Conservation (phyloP, 2,113 vertebrate species). For the Caranx melampygus region DNA sequence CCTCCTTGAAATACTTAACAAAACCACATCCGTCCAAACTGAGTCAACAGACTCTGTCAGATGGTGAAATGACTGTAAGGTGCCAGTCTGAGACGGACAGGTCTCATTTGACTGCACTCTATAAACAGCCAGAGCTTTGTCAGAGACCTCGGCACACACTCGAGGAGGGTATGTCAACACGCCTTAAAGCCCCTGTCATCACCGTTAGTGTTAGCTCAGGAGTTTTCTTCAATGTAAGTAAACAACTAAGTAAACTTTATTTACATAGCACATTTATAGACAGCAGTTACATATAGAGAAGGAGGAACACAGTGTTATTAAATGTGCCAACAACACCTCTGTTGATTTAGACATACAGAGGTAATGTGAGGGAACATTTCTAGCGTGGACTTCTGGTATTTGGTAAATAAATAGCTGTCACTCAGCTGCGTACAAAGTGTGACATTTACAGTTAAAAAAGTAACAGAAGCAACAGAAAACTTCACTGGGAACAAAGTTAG, state of each 20-base stretch:
- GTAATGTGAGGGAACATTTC: too few species aligned
- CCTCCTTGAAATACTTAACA: constrained; percentile 13
- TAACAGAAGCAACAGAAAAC: not conserved
- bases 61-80: not conserved
- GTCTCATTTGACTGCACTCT: constrained; percentile 41
- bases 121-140: constrained; percentile 41
- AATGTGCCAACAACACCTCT: too few species aligned
- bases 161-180: constrained; percentile 18
- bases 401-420: too few species aligned
- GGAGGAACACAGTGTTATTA: too few species aligned
- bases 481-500: not conserved
- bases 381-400: too few species aligned
- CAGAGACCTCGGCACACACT: constrained; percentile 22
- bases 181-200: constrained; percentile 14
- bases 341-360: too few species aligned
- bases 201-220: not conserved
- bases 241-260: not conserved
- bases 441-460: not conserved
- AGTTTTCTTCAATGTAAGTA: not conserved
- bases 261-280: not conserved
- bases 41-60: constrained; percentile 13
- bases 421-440: too few species aligned
- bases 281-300: too few species aligned
- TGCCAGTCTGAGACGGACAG: not conserved
- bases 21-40: constrained; percentile 35